phyloP scores from a whole-genome alignment of 2,888 invertebrate genomes.

The Morpho helenor region DNA sequence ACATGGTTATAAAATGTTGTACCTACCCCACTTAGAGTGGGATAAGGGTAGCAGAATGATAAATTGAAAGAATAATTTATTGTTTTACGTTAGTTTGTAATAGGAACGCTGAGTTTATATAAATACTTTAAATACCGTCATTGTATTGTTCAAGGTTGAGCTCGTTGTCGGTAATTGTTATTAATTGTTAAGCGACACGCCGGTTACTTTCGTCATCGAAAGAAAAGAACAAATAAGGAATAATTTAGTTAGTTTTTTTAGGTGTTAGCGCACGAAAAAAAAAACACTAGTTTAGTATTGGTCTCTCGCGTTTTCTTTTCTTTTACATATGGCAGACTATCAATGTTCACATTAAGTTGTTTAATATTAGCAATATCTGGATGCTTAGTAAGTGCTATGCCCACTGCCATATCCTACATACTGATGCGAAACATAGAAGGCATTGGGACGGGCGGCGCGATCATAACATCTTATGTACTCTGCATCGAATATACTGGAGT shows the following conservation, averaged over 20 bases:
- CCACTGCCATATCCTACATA: constrained; percentile 38
- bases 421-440: constrained; percentile 55
- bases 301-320: too few relatives aligned
- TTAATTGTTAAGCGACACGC: not conserved
- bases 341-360: constrained; percentile 38
- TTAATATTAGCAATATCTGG: constrained; percentile 42
- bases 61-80: too few relatives aligned
- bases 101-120: too few relatives aligned
- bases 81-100: too few relatives aligned
- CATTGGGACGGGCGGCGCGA: constrained; percentile 50
- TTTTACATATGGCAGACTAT: constrained; percentile 56
- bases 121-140: not conserved
- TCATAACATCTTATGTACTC: constrained; percentile 56
- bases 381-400: constrained; percentile 46
- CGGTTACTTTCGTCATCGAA: not conserved
- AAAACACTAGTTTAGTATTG: too few relatives aligned
- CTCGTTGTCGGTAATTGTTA: not conserved
- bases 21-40: too few relatives aligned
- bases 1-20: too few relatives aligned
- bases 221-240: not conserved
- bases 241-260: too few relatives aligned
- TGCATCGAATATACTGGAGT: constrained; percentile 53
- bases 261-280: too few relatives aligned
- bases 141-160: not conserved
- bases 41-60: too few relatives aligned